Conservation (phyloP, 2,888 invertebrate genomes). For the Ophion slaviceki region DNA sequence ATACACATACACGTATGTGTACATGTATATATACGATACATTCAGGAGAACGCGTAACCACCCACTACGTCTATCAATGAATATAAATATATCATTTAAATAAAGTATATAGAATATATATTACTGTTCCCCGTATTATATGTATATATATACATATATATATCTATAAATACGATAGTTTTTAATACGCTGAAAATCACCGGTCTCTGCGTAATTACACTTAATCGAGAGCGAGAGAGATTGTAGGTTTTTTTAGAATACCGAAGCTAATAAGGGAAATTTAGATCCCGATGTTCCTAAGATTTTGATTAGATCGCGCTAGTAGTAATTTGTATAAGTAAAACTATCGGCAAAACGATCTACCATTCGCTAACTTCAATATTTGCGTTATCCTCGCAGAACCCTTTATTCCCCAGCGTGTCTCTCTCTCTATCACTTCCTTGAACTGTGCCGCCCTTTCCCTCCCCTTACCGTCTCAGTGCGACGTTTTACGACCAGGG, state of each 20-base stretch:
- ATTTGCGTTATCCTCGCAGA: slow-evolving; percentile 30
- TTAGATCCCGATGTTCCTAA: neutral
- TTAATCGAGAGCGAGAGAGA: slow-evolving; percentile 22
- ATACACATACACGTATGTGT: slow-evolving; percentile 25
- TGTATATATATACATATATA: neutral
- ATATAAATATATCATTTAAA: neutral
- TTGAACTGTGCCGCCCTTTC: slow-evolving; percentile 32
- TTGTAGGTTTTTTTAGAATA: slow-evolving; percentile 3
- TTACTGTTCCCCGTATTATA: neutral
- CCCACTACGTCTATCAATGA: neutral
- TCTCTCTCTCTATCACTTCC: slow-evolving; percentile 40
- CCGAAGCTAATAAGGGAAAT: neutral
- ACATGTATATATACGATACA: slow-evolving; percentile 12
- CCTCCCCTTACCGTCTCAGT: slow-evolving; percentile 36
- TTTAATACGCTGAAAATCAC: neutral
- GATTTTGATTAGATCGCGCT: neutral
- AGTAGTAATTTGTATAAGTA: neutral
- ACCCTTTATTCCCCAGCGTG: slow-evolving; percentile 30
- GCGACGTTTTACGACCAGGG: slow-evolving; percentile 57
- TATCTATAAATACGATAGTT: slow-evolving; percentile 2
- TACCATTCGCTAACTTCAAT: neutral
- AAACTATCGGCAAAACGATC: slow-evolving; percentile 7
- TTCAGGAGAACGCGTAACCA: slow-evolving; percentile 4
- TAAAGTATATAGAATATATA: neutral
- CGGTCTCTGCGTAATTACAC: neutral